Base-by-base conservation (phyloP, 2,888 invertebrate species). In the Drosophila birchii region DNA sequence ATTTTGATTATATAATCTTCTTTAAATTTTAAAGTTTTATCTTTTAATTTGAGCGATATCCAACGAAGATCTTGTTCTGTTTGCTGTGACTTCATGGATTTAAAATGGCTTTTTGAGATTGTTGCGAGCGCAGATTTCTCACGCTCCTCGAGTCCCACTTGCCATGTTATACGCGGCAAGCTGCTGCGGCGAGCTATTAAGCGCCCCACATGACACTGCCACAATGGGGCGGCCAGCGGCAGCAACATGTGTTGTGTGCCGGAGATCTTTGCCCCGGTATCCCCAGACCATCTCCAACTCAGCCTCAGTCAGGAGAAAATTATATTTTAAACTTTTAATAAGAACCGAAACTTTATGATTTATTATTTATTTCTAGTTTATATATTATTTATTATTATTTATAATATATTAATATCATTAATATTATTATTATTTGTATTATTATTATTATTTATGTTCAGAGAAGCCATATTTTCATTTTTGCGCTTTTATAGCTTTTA, bases 211-310 rank as follows among this genome's bases (percentile, higher is more conserved):
- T 45, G 67, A 54, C 49, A 43, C 20, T 20, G 23, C 23, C 38
- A 32, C 18, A n/a, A 7, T 6, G 49, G 49, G 49, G n/a, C 16
- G 6, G 16, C 43, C 29, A n/a, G 58, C 5, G 16, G 57, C 14
- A 39, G 9, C 23, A 47, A 64, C 67, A 68, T 56, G 67, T 68
- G 67, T 68, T 68, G 55, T 34, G 32, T 55, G 56, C 47, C 67
- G 47, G 20, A 63, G 64, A 67, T 36, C 53, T 67, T 32, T 63
- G 51, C 11, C 12, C 55, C 5, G 64, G 39, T 45, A 54, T 45
- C 53, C n/a, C 16, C 38, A 32, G 39, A 61, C 11, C 51, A 43
- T 64, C 29, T 18, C 14, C 16, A 36, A 36, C 26, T 26, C 36
- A 34, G 43, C 16, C 23, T n/a, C 60, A 44, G 20, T 23, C 43